phyloP scores from a whole-genome alignment of 2,113 vertebrate species.

The Donacobius atricapilla region DNA sequence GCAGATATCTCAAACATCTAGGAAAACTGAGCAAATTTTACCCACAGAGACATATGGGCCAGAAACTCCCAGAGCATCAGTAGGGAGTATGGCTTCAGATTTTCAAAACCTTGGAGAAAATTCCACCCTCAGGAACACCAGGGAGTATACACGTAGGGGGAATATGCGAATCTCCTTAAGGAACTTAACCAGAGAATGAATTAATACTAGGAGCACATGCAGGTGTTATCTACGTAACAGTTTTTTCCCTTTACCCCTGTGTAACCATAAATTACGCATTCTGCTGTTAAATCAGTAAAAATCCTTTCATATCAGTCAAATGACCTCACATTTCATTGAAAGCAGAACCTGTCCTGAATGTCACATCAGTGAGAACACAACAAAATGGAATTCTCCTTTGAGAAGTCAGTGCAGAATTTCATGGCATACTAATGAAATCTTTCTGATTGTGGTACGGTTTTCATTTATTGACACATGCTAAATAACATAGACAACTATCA shows the following conservation, averaged over 20 bases:
- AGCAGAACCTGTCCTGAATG: constrained; percentile 1
- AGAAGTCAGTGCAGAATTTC: not conserved
- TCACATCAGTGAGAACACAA: not conserved
- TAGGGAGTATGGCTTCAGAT: not conserved
- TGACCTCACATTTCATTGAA: not conserved
- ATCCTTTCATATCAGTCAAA: not conserved
- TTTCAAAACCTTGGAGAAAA: not conserved
- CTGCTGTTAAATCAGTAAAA: constrained; percentile 9
- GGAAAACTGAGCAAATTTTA: not conserved
- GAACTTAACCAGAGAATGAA: constrained; percentile 3
- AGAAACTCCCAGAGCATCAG: not conserved
- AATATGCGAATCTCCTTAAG: constrained; percentile 12
- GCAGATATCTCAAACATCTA: not conserved
- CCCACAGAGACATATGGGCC: not conserved
- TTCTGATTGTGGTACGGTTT: constrained; percentile 4
- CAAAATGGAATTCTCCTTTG: not conserved
- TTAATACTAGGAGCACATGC: not conserved
- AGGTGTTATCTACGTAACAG: not conserved
- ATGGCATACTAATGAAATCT: not conserved
- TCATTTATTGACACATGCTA: not conserved
- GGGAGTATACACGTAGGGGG: not conserved
- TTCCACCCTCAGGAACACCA: not conserved
- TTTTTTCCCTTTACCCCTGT: not conserved
- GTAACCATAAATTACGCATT: constrained; percentile 10
- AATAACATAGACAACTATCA: not conserved